Conservation (phyloP, 2,797 vertebrate species). For the Helarctos malayanus region DNA sequence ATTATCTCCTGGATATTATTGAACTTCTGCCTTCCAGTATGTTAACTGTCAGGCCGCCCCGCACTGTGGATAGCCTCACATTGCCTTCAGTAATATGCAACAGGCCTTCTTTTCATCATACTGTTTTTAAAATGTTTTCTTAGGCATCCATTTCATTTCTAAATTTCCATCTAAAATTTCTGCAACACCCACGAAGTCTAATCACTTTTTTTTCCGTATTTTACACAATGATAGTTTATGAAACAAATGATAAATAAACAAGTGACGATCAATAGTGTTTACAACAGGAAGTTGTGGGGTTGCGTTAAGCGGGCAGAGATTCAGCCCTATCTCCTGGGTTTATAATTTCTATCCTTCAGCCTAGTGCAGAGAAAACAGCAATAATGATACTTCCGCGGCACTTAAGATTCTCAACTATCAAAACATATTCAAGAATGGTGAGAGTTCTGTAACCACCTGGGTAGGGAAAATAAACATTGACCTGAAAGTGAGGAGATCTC, state of each 20-base stretch:
- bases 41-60: background rate
- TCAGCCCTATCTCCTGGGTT: background rate
- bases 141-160: background rate
- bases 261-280: background rate
- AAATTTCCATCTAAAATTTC: conserved; percentile 12
- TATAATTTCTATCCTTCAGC: background rate
- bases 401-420: background rate
- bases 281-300: background rate
- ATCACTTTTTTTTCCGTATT: conserved; percentile 17
- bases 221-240: background rate
- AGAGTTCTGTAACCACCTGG: background rate
- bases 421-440: conserved; percentile 12
- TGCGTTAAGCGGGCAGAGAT: background rate
- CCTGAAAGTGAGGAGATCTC: background rate
- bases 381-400: background rate
- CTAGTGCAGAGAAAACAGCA: background rate
- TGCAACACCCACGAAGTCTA: background rate
- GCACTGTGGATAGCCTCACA: background rate
- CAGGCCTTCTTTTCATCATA: background rate
- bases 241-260: background rate
- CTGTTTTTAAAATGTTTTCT: conserved; percentile 20
- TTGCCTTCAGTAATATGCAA: background rate
- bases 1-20: background rate
- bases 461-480: background rate
- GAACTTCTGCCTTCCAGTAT: background rate